phyloP scores from a whole-genome alignment of 2,113 vertebrate species.

The Syrmaticus mikado region DNA sequence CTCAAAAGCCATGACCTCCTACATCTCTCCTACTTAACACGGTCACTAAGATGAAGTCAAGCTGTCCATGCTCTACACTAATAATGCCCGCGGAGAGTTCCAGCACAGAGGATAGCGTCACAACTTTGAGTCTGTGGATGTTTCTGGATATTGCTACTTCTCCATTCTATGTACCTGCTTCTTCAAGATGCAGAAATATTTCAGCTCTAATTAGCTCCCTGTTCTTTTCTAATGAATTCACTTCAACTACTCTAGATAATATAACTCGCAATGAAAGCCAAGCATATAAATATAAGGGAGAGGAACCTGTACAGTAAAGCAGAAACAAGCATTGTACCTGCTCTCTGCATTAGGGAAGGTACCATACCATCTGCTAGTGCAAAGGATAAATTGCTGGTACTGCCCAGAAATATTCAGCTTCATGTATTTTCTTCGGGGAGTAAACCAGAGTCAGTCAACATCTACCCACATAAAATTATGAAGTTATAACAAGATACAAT shows the following conservation, averaged over 20 bases:
- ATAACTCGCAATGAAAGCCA: not conserved
- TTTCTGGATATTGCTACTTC: not conserved
- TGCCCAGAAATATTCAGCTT: not conserved
- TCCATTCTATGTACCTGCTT: not conserved
- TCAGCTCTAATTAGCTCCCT: not conserved
- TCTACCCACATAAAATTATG: not conserved
- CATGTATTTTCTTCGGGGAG: not conserved
- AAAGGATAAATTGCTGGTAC: not conserved
- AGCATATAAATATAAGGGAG: not conserved
- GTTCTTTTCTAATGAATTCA: not conserved
- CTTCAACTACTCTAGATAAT: not conserved
- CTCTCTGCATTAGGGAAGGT: not conserved
- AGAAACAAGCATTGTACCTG: not conserved
- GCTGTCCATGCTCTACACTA: not conserved
- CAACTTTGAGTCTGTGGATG: accelerated
- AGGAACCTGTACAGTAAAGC: not conserved
- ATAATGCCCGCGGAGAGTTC: not conserved
- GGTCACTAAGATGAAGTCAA: not conserved
- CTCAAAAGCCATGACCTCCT: not conserved
- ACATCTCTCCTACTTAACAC: not conserved
- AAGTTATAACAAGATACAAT: not conserved
- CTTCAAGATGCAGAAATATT: not conserved
- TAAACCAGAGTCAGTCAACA: not conserved
- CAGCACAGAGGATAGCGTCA: not conserved
- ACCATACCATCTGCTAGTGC: not conserved